Conservation (phyloP, 1,140 invertebrate species). For the Zaprionus nigranus region DNA sequence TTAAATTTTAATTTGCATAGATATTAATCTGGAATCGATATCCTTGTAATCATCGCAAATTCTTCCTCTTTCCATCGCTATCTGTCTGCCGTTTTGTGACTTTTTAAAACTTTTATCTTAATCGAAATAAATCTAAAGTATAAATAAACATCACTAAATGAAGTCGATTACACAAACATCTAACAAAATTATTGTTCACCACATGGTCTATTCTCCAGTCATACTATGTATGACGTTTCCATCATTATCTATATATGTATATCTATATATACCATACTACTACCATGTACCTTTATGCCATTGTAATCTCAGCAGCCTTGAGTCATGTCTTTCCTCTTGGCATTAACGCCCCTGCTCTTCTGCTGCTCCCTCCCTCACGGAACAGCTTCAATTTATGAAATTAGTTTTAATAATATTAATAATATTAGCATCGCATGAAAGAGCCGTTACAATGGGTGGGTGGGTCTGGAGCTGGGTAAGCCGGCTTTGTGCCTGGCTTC, state of each 20-base stretch:
- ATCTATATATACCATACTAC: no score
- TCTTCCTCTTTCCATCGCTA: no score
- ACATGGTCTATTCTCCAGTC: no score
- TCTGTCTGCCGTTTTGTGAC: no score
- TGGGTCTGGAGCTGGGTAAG: conserved; percentile 42
- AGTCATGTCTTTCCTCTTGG: not conserved
- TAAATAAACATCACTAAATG: no score
- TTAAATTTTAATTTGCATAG: no score
- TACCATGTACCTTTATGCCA: not conserved
- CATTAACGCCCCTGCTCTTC: conserved; percentile 1
- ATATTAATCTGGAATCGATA: no score
- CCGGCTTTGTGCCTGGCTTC: conserved; percentile 70
- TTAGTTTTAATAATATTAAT: conserved; percentile 81
- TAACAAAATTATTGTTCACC: no score
- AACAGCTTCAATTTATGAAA: conserved; percentile 65
- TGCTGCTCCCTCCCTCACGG: not conserved
- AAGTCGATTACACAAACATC: no score
- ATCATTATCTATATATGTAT: not conserved
- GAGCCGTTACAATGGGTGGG: conserved; percentile 45
- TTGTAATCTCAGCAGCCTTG: conserved; percentile 6
- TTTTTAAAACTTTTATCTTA: no score
- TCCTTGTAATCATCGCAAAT: no score
- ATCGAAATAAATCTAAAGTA: no score
- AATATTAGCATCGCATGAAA: conserved; percentile 68
- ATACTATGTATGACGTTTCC: not conserved